Percentiles rank a stretch among this genome's conserved stretches.
Evolutionary conservation across 1,140 invertebrate species (phyloP).

Genomic region (Brachionus manjavacas): DNA sequence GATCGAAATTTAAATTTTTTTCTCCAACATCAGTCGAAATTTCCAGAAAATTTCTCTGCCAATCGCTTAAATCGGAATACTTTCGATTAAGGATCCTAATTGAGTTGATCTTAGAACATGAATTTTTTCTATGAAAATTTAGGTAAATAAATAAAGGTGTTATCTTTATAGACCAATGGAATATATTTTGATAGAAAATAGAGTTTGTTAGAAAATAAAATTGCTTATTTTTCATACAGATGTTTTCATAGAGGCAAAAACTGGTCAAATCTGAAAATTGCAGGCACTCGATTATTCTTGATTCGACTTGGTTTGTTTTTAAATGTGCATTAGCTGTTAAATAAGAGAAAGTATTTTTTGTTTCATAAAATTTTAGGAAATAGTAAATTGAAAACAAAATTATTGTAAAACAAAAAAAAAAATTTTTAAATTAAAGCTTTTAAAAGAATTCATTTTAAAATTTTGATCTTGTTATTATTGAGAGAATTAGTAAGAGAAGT

Average conservation of each 20-base stretch:
- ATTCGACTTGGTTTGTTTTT: neutral
- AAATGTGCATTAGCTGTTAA: too few relatives aligned
- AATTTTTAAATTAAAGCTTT: too few relatives aligned
- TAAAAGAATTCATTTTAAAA: too few relatives aligned
- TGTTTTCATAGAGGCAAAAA: neutral
- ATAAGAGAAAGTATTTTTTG: too few relatives aligned
- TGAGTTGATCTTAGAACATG: neutral
- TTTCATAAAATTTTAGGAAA: too few relatives aligned
- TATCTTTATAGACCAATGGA: neutral
- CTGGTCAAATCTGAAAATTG: neutral
- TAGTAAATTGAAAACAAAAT: too few relatives aligned
- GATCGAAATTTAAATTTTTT: neutral
- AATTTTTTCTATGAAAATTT: neutral
- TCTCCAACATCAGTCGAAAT: neutral
- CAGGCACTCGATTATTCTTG: neutral
- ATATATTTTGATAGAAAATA: constrained; percentile 24
- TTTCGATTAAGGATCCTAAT: neutral
- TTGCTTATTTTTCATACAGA: neutral
- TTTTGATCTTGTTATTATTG: too few relatives aligned
- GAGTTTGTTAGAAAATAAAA: neutral
- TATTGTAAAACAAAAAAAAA: too few relatives aligned
- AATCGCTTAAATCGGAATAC: neutral
- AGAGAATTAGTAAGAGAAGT: too few relatives aligned
- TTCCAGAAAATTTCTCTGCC: neutral
- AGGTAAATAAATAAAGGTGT: neutral